Base-by-base conservation (phyloP, 2,888 invertebrate genomes). In the Neuroscelio doddi region DNA sequence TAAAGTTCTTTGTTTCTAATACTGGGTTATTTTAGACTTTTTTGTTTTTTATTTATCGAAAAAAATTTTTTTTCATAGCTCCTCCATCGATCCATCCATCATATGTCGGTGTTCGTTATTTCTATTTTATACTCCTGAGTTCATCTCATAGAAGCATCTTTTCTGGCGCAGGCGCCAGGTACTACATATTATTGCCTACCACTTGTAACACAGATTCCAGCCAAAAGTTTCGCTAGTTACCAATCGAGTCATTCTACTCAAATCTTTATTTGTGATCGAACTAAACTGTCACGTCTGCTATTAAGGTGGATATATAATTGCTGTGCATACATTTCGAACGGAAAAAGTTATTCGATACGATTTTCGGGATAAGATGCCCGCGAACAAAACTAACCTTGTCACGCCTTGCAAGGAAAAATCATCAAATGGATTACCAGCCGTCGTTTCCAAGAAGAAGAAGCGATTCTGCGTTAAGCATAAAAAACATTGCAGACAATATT, bases 401-500 rank as follows among this genome's bases (percentile, higher is more conserved):
- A 74, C 76, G 34, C 72, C 78, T 38, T 74, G 73, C 58, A 82
- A 80, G 64, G 82, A 83, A 58, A 80, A 78, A 66, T 64, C 78
- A 36, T 69, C 70, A 41, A 79, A 77, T 64, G 76, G 75, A 49
- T 63, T 76, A 45, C 68, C 73, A 32, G 62, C 70, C 5, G 67
- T 64, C 45, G 56, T 69, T 24, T 64, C 73, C 32, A 81, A 77
- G 67, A 80, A 79, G 71, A 82, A 78, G 73, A 80, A 80, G 64
- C 74, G 81, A 32, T 64, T 69, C 72, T 69, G 77, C 68, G 75
- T 77, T 72, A 82, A 81, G 73, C 80, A 79, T 74, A 81, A 80
- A 76, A 80, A 72, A 72, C 77, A 79, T 75, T 78, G 79, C 74
- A 74, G 74, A 65, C 80, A 80, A 68, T 79, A 81, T 69, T 73